A percentile compares a stretch with the other conserved stretches of the same genome.
phyloP scores from a whole-genome alignment of 2,113 vertebrate genomes.

The Galemys pyrenaicus region DNA sequence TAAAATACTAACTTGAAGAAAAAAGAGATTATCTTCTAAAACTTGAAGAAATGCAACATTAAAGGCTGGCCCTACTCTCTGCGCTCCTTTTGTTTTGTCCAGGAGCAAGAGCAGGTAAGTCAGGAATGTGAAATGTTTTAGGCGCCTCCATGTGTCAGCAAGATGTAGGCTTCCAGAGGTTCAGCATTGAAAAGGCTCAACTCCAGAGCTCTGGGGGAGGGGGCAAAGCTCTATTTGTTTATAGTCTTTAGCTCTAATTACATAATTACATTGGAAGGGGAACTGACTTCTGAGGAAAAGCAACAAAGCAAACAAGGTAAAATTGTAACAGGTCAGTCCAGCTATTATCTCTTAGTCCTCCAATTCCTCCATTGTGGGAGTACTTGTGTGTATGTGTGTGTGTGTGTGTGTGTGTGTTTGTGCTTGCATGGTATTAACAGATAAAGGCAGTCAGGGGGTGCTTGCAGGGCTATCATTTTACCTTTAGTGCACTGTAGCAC shows the following conservation, averaged over 20 bases:
- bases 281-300: constrained; percentile 73
- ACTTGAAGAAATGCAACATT: background rate
- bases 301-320: constrained; percentile 80
- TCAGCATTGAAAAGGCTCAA: background rate
- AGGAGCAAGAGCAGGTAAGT: background rate
- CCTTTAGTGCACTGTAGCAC: constrained; percentile 79
- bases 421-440: constrained; percentile 31
- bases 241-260: constrained; percentile 81
- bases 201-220: constrained; percentile 55
- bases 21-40: constrained; percentile 40
- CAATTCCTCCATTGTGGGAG: background rate
- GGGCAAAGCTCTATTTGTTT: constrained; percentile 80
- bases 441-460: constrained; percentile 44
- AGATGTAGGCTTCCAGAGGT: constrained; percentile 60
- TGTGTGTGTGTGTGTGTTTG: background rate
- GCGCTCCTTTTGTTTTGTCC: background rate
- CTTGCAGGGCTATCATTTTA: constrained; percentile 84
- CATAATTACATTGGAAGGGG: constrained; percentile 81
- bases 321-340: constrained; percentile 69
- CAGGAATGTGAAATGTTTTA: accelerated
- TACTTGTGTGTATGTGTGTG: background rate
- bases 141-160: background rate
- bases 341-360: constrained; percentile 77
- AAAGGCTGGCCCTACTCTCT: background rate
- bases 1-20: constrained; percentile 32